Conservation (phyloP, 2,113 vertebrate species). For the Otocyon megalotis region DNA sequence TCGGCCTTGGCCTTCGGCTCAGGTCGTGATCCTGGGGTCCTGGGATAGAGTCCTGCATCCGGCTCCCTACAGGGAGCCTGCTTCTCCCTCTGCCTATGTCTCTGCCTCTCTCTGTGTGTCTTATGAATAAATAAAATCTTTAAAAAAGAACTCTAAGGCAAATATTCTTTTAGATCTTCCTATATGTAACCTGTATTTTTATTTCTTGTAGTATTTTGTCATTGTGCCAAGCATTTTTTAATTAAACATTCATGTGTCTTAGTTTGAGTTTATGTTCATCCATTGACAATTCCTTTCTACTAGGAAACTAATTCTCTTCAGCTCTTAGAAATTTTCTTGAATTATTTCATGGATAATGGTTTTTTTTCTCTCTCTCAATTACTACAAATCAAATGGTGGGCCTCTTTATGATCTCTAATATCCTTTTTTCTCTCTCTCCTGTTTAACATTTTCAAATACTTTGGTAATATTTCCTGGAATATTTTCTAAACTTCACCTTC, state of each 20-base stretch:
- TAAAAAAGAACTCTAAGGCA: neutral
- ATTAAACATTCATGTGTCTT: neutral
- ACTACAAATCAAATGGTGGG: neutral
- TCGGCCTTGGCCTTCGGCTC: too few species aligned
- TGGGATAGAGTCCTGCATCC: too few species aligned
- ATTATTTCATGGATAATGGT: neutral
- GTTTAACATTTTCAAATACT: neutral
- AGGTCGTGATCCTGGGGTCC: too few species aligned
- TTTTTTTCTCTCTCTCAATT: neutral
- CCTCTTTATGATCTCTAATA: neutral
- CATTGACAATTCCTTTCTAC: neutral
- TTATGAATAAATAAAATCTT: too few species aligned
- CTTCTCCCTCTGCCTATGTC: too few species aligned
- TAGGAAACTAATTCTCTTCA: neutral
- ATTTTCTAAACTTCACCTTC: neutral
- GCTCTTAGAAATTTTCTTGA: conserved; percentile 6
- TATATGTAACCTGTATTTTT: neutral
- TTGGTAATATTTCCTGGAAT: neutral
- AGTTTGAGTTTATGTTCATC: neutral
- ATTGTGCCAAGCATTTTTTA: conserved; percentile 6
- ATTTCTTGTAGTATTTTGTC: neutral
- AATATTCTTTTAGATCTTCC: neutral
- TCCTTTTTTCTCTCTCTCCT: neutral
- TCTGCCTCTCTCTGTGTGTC: too few species aligned
- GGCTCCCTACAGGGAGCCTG: too few species aligned